Evolutionary conservation across 2,113 vertebrate species (phyloP), one percentile per base, ranked within the genome.

Genomic region (Columba janthina): DNA sequence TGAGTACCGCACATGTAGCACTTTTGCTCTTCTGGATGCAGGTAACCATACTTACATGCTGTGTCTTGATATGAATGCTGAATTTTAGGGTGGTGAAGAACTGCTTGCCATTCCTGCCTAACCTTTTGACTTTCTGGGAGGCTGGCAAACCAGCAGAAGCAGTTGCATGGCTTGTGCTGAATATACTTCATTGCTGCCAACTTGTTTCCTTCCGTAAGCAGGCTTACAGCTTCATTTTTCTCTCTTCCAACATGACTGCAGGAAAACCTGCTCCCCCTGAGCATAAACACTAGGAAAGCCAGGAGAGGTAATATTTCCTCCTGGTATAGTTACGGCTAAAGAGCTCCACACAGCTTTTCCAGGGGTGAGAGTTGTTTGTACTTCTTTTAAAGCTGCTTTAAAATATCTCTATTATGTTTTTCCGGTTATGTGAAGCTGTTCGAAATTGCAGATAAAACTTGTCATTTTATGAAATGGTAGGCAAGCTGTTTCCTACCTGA

Each of bases 1-100:
- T 25, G n/a, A 1, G 1, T 24, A 13, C 44, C 0, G 1, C 26
- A 3, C 5, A 1, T 2, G 10, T 5, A 18, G 62, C 50, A 12
- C 22, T 62, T 77, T 28, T 1, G 0, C 31, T 74, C 38, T 60
- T 14, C 5, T 26, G 9, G 19, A 21, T 0, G 1, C 1, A 2
- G 16, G 54, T 2, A 4, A 60, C 7, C 8, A 48, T 31, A 2
- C 2, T 18, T 44, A 66, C 5, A 0, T 21, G 50, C 58, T 29
- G 11, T 50, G 24, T 54, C 26, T 71, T 19, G 22, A 5, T 12
- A 42, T 11, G 18, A 32, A 50, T 5, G 9, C 58, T 8, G 7
- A 5, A 15, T 72, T n/a, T 36, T 31, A 13, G 38, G n/a, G 38
- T n/a, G 32, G 16, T 12, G 67, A 53, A 50, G 54, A 65, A 3